Evolutionary conservation across 2,797 vertebrate species (phyloP).

Genomic region (Austrolebias charrua): DNA sequence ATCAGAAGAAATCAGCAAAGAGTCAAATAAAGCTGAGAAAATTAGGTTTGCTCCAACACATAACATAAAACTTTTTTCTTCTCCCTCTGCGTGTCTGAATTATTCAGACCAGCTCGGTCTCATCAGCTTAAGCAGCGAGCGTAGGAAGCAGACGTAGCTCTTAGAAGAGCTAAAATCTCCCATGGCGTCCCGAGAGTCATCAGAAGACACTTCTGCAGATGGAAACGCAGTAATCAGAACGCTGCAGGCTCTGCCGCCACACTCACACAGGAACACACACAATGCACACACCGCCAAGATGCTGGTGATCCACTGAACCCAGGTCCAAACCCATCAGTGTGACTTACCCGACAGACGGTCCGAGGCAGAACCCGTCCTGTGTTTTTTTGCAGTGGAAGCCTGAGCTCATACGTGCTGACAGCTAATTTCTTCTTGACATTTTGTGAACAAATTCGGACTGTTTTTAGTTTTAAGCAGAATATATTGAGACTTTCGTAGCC

Average conservation of each 20-base stretch:
- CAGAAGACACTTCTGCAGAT: conserved; percentile 32
- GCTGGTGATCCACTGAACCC: conserved; percentile 2
- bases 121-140: conserved; percentile 36
- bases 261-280: conserved; percentile 8
- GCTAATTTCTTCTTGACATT: background rate
- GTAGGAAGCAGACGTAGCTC: conserved; percentile 37
- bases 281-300: conserved; percentile 9
- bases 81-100: conserved; percentile 39
- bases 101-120: conserved; percentile 49
- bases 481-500: conserved; percentile 7
- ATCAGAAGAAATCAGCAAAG: conserved; percentile 19
- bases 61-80: conserved; percentile 22
- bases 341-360: too few species aligned
- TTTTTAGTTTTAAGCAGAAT: background rate
- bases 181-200: conserved; percentile 23
- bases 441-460: background rate
- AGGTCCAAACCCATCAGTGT: conserved; percentile 28
- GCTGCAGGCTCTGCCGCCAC: conserved; percentile 7
- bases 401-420: background rate
- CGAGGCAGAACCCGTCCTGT: background rate
- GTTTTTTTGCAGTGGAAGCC: background rate
- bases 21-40: conserved; percentile 27
- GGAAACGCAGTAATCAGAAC: conserved; percentile 24
- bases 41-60: conserved; percentile 28
- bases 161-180: conserved; percentile 48